These are phyloP conservation scores for Ceuthmochares aereus DNA, from an alignment of 2,113 vertebrate species.

Conservation along the genomic window DNA sequence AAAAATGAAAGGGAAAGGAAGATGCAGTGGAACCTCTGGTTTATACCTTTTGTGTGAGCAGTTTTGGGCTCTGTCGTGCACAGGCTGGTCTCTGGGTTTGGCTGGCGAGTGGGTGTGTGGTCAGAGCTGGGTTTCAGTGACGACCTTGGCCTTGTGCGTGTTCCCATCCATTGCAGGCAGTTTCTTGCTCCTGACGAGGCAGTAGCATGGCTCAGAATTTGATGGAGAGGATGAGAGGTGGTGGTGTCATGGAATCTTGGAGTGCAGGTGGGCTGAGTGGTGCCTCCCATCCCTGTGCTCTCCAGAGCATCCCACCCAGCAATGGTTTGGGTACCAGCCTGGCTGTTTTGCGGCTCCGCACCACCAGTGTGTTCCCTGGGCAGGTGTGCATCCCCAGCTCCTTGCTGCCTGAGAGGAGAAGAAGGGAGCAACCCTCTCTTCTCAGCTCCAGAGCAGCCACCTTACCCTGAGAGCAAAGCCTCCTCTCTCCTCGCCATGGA, in stretches of 20 bases:
- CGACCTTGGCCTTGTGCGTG: neutral
- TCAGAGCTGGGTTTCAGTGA: neutral
- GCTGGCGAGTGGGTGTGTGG: rapidly evolving
- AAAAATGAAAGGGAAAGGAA: neutral
- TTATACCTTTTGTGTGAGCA: neutral
- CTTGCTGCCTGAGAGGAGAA: neutral
- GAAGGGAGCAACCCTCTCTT: neutral
- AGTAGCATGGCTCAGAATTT: rapidly evolving
- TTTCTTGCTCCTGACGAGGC: neutral
- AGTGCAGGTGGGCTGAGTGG: no score
- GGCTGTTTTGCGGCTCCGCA: neutral
- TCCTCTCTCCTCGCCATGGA: neutral
- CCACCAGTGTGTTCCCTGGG: rapidly evolving
- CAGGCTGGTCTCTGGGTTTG: neutral
- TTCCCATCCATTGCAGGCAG: rapidly evolving
- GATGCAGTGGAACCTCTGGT: neutral
- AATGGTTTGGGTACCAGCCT: neutral
- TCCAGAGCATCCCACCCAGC: neutral
- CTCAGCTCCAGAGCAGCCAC: neutral
- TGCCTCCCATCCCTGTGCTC: neutral
- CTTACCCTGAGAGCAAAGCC: neutral
- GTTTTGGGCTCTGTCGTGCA: rapidly evolving
- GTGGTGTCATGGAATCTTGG: neutral
- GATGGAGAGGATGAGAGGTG: neutral
- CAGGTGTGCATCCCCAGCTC: rapidly evolving